These are phyloP conservation scores for Ctenopoma multispine DNA, from an alignment of 2,797 vertebrate genomes.

Conservation along the genomic window DNA sequence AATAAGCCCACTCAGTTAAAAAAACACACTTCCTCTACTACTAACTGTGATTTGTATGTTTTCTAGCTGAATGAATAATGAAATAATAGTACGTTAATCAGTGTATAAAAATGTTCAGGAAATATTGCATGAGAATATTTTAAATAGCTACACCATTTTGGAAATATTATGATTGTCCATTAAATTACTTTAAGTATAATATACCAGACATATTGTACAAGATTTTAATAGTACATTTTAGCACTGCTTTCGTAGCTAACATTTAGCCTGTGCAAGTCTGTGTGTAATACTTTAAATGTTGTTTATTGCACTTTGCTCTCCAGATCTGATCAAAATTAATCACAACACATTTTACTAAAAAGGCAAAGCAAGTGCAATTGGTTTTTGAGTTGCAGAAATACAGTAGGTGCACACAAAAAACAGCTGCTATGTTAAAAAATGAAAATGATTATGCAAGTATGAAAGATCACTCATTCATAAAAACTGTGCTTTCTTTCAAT, in stretches of 20 bases:
- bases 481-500: no score
- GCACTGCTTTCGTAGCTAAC: not conserved
- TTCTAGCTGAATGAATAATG: not conserved
- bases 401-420: not conserved
- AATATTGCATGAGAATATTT: not conserved
- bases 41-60: not conserved
- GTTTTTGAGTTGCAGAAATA: no score
- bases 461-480: not conserved
- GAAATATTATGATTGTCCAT: not conserved
- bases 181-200: not conserved
- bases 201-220: not conserved
- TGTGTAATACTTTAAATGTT: no score
- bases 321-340: no score
- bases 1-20: slow-evolving; percentile 9
- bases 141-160: not conserved
- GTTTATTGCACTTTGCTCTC: not conserved
- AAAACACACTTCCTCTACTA: not conserved
- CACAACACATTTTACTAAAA: not conserved
- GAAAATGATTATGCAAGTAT: not conserved
- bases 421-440: not conserved
- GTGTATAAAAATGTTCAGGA: not conserved
- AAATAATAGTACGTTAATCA: not conserved
- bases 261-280: no score
- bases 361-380: not conserved
- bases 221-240: no score